These are phyloP conservation scores for Origma solitaria DNA, from an alignment of 2,113 vertebrate genomes.

Conservation along the genomic window DNA sequence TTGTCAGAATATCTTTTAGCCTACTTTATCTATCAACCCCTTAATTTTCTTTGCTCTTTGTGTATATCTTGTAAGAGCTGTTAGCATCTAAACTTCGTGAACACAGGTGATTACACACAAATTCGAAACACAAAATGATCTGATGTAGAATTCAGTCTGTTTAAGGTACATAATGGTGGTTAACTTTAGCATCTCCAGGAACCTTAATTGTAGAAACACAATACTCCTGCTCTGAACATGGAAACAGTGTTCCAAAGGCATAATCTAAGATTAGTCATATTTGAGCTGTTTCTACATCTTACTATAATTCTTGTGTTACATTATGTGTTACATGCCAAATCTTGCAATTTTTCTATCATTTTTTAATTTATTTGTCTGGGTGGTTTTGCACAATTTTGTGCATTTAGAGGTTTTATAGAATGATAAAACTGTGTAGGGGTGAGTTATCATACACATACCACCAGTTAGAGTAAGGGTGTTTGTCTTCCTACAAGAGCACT, in stretches of 20 bases:
- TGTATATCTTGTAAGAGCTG: background rate
- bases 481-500: background rate
- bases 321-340: background rate
- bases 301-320: background rate
- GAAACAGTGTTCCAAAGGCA: background rate
- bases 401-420: background rate
- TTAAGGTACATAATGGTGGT: background rate
- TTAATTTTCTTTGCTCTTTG: background rate
- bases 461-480: background rate
- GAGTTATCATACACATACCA: background rate
- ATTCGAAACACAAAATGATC: background rate
- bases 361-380: background rate
- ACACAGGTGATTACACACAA: background rate
- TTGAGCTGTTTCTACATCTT: background rate
- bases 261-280: background rate
- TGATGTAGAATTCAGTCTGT: background rate
- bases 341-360: background rate
- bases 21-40: background rate
- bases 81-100: background rate
- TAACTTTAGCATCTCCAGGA: background rate
- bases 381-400: background rate
- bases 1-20: background rate
- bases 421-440: accelerated
- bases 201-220: background rate
- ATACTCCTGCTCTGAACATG: background rate